Base-by-base conservation (phyloP, 2,797 vertebrate genomes). In the Spatula clypeata region DNA sequence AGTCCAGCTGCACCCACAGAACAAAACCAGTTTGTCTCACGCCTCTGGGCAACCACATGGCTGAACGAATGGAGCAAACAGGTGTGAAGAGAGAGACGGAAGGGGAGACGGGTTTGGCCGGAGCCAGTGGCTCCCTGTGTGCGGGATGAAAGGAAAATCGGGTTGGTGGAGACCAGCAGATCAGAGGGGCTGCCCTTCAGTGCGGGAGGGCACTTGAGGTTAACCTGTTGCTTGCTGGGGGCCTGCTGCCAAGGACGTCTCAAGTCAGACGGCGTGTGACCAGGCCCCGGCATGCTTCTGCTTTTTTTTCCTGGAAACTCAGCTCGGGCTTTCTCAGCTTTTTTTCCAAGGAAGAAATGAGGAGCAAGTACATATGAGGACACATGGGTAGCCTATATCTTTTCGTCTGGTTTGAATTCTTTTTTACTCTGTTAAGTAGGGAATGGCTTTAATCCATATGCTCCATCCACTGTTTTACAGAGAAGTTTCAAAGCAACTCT, bases 31-130 rank as follows among this genome's bases (percentile, higher is more conserved):
- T 84, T 96, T 97, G 94, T 95, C 61, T 96, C 2, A 0, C 0
- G 0, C 3, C 1, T 94, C 90, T 87, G 74, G 90, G 17, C 79
- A 82, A 36, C 72, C 60, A 74, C 67, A 77, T 55, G 51, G 77
- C 73, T 80, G 83, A 96, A 95, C 91, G 91, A 96, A 96, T 94
- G 89, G 81, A 94, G 55, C 74, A 89, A 93, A 94, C 77, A 92
- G 84, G 86, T 97, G 94, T 86, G 79, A 87, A 90, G 64, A 61
- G 34, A 26, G 29, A 26, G 53, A 40, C 27, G 54, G 55, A 36
- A 64, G 65, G 54, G 40, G 23, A 76, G 79, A 64, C 82, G 38
- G 18, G 11, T 11, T 86, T 73, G 92, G 65, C 34, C 55, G 57
- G 47, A 67, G 36, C 42, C 70, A 74, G 45, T 66, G 89, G 54